Evolutionary conservation across 2,888 invertebrate genomes (phyloP), one percentile per base, ranked within the genome.

Genomic region (Leptinotarsa rubiginosa): DNA sequence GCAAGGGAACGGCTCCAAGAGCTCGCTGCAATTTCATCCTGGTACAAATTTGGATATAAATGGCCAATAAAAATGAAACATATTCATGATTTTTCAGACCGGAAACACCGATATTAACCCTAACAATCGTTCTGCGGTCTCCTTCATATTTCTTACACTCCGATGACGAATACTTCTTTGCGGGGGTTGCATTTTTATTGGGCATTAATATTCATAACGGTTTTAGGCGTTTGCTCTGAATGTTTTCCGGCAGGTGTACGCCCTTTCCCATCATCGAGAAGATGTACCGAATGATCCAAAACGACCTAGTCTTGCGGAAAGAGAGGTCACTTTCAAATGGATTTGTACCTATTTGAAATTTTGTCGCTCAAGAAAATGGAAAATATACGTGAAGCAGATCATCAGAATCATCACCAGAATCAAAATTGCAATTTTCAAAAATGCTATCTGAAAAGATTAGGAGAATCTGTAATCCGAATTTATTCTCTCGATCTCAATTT

Each of bases 61-160:
- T 86, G 87, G 87, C 86, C 87, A 87, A 88, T 88, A 88, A 88
- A 87, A 87, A 88, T 88, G 87, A 88, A 88, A 87, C 87, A 87
- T 88, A 88, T 88, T 88, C 88, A 88, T 88, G 87, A 86, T 87
- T 87, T 86, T 87, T 87, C 85, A 86, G 84, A 84, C 84, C 86
- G 86, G 85, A 87, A 87, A 87, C 83, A 78, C 80, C 84, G 84
- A 84, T 85, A 86, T 86, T 86, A 86, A 81, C 85, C 86, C 84
- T 81, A 75, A 78, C 80, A 83, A 84, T 81, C 82, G 82, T 76
- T 81, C 79, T 67, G 76, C 76, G 78, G 78, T 78, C 76, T 77
- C 77, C 78, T 74, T 73, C 76, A 80, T 80, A 83, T 84, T 84
- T 83, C 84, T 85, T 85, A 83, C 83, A 83, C 83, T 82, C 83